Conservation (phyloP, 2,113 vertebrate genomes). For the Bufo gargarizans region DNA sequence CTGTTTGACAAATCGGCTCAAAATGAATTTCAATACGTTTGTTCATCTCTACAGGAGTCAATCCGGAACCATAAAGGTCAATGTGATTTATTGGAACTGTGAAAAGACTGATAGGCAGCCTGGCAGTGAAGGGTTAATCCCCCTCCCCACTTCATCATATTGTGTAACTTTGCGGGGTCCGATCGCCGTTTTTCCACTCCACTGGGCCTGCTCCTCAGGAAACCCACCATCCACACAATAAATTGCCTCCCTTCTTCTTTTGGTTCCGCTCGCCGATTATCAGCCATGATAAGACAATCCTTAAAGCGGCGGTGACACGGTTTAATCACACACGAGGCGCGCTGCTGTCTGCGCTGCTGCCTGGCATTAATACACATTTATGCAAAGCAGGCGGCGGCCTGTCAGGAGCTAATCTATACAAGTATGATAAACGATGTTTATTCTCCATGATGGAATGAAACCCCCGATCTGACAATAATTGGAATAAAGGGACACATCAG, state of each 20-base stretch:
- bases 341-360: slow-evolving; percentile 77
- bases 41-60: no score
- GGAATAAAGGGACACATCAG: slow-evolving; percentile 98
- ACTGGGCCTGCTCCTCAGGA: not conserved
- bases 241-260: slow-evolving; percentile 64
- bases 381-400: slow-evolving; percentile 86
- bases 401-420: slow-evolving; percentile 93
- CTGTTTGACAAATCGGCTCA: no score
- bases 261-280: slow-evolving; percentile 72
- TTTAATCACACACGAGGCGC: slow-evolving; percentile 84
- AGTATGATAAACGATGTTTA: slow-evolving; percentile 99
- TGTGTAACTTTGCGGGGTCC: not conserved
- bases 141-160: not conserved
- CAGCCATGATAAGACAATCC: slow-evolving; percentile 78
- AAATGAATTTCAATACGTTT: no score
- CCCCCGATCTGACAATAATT: slow-evolving; percentile 94
- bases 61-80: no score
- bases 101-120: not conserved
- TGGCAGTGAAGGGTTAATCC: not conserved
- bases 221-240: slow-evolving; percentile 56
- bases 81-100: no score
- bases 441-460: slow-evolving; percentile 94
- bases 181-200: not conserved
- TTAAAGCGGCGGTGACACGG: slow-evolving; percentile 80
- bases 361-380: slow-evolving; percentile 86